phyloP scores from a whole-genome alignment of 2,113 vertebrate species.

The Limanda limanda region DNA sequence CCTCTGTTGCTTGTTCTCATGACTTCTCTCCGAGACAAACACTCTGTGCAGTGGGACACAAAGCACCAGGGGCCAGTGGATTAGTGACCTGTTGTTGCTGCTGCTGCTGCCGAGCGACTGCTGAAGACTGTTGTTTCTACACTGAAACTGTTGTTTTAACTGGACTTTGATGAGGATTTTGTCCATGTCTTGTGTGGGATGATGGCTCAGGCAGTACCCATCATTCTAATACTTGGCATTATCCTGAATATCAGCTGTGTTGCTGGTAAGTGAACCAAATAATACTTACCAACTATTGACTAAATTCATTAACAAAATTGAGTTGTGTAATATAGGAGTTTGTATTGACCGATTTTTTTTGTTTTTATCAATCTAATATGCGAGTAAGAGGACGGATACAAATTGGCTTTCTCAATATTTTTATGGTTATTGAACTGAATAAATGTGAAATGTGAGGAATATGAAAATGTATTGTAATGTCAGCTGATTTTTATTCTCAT shows the following conservation, averaged over 20 bases:
- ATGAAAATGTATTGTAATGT: neutral
- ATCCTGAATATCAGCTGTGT: slow-evolving; percentile 62
- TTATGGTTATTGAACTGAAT: neutral
- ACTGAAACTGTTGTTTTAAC: neutral
- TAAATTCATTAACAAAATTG: neutral
- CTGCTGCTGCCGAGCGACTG: too few relatives aligned
- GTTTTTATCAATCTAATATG: too few relatives aligned
- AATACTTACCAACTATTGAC: neutral
- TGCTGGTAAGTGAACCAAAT: slow-evolving; percentile 72
- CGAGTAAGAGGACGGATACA: too few relatives aligned
- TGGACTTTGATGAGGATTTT: slow-evolving; percentile 53
- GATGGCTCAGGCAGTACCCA: slow-evolving; percentile 72
- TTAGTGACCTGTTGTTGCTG: neutral
- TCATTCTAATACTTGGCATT: slow-evolving; percentile 68
- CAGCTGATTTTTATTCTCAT: neutral
- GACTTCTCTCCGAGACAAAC: slow-evolving; percentile 9
- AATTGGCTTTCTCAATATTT: neutral
- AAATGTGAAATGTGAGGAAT: neutral
- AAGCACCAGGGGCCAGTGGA: slow-evolving; percentile 27
- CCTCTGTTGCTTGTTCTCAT: slow-evolving; percentile 15
- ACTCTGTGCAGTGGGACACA: slow-evolving; percentile 20
- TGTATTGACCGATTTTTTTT: too few relatives aligned
- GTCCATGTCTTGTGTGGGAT: slow-evolving; percentile 53
- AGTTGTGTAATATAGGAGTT: neutral
- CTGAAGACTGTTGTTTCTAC: neutral